A percentile compares a stretch with the other conserved stretches of the same genome.
Evolutionary conservation across 2,113 vertebrate species (phyloP).

Genomic region (Echinops telfairi): DNA sequence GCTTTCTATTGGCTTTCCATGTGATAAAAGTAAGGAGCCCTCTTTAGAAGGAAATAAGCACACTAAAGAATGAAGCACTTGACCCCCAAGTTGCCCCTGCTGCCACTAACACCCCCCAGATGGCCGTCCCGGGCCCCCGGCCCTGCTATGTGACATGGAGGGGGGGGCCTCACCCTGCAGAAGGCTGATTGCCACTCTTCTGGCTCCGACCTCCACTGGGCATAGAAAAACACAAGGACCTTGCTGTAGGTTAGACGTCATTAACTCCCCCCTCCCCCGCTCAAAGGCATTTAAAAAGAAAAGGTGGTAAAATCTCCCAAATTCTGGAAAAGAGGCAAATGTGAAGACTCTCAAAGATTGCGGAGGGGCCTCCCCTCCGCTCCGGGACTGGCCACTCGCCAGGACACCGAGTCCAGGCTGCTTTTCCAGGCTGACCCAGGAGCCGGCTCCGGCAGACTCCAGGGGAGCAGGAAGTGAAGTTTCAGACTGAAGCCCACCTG

Average conservation of each 20-base stretch:
- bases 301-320: background rate
- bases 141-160: background rate
- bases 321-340: constrained; percentile 51
- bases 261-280: background rate
- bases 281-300: background rate
- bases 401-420: background rate
- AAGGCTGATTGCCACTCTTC: background rate
- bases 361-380: background rate
- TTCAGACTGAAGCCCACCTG: background rate
- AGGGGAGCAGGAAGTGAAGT: background rate
- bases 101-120: no score
- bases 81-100: background rate
- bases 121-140: no score
- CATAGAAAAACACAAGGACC: no score
- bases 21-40: background rate
- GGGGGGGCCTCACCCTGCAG: background rate
- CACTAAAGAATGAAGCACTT: background rate
- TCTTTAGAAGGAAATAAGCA: constrained; percentile 42
- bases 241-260: background rate
- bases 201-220: no score
- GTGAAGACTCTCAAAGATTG: constrained; percentile 45
- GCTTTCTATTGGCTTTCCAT: background rate
- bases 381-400: background rate
- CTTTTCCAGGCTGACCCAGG: background rate
- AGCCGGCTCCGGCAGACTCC: background rate